A percentile compares a stretch with the other conserved stretches of the same genome.
Evolutionary conservation across 2,888 invertebrate genomes (phyloP).

Genomic region (Tenthredo notha): DNA sequence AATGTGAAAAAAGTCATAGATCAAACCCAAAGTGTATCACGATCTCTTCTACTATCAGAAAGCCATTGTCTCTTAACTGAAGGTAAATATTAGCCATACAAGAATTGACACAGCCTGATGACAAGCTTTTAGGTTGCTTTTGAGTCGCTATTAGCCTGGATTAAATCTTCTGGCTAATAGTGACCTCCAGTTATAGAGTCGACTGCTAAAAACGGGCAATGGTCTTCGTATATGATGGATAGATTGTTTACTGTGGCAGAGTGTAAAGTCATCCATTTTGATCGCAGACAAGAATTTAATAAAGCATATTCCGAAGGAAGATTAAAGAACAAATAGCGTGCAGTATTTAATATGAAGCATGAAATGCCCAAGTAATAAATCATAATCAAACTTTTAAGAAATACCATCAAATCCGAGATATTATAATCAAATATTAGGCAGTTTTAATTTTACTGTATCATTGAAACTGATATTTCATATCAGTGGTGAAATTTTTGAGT

Average conservation of each 20-base stretch:
- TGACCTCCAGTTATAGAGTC: background rate
- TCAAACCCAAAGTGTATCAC: too few species aligned
- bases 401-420: background rate
- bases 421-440: background rate
- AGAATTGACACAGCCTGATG: background rate
- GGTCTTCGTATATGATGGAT: constrained; percentile 13
- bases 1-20: too few species aligned
- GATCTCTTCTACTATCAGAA: background rate
- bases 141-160: background rate
- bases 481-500: background rate
- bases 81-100: background rate
- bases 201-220: background rate
- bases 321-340: constrained; percentile 4
- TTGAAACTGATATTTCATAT: background rate
- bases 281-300: constrained; percentile 42
- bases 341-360: background rate
- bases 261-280: constrained; percentile 36
- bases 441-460: background rate
- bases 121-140: background rate
- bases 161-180: constrained; percentile 3
- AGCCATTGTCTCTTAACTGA: background rate
- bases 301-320: constrained; percentile 1
- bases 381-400: background rate
- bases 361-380: constrained; percentile 18
- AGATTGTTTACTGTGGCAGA: background rate